Conservation (phyloP, 2,888 invertebrate genomes). For the Cerastis leucographa region DNA sequence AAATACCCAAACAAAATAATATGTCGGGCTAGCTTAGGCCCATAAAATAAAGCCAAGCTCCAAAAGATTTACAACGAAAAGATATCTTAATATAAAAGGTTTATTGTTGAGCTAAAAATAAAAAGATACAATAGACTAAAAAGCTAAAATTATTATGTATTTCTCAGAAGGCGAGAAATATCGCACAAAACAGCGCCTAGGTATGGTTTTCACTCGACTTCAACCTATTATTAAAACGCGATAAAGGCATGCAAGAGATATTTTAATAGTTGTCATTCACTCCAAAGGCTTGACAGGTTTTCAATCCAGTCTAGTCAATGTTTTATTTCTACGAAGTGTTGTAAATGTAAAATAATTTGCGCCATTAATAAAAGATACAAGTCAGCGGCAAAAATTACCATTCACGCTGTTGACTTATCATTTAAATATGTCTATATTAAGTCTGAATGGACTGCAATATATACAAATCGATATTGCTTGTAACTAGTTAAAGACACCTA, state of each 20-base stretch:
- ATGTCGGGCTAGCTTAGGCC: neutral
- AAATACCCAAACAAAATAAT: neutral
- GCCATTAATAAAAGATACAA: conserved; percentile 27
- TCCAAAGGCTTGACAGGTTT: conserved; percentile 17
- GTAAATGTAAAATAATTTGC: conserved; percentile 33
- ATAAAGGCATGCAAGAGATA: conserved; percentile 23
- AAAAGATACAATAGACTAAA: neutral
- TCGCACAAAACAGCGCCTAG: neutral
- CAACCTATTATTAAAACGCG: conserved; percentile 38
- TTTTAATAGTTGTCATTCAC: conserved; percentile 34
- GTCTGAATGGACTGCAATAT: conserved; percentile 29
- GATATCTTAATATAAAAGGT: neutral
- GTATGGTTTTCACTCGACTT: conserved; percentile 40
- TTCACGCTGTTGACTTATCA: conserved; percentile 20
- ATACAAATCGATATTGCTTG: conserved; percentile 18
- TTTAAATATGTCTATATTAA: conserved; percentile 34
- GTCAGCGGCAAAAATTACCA: conserved; percentile 40
- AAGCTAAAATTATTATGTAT: neutral
- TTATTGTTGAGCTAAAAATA: conserved; percentile 2
- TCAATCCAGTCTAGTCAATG: conserved; percentile 31
- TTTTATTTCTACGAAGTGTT: conserved; percentile 39
- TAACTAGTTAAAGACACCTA: conserved; percentile 8
- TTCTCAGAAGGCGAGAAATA: conserved; percentile 28
- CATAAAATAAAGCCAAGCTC: neutral
- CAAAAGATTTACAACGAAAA: neutral